Base-by-base conservation (phyloP, 1,140 invertebrate species). In the Belonocnema kinseyi region DNA sequence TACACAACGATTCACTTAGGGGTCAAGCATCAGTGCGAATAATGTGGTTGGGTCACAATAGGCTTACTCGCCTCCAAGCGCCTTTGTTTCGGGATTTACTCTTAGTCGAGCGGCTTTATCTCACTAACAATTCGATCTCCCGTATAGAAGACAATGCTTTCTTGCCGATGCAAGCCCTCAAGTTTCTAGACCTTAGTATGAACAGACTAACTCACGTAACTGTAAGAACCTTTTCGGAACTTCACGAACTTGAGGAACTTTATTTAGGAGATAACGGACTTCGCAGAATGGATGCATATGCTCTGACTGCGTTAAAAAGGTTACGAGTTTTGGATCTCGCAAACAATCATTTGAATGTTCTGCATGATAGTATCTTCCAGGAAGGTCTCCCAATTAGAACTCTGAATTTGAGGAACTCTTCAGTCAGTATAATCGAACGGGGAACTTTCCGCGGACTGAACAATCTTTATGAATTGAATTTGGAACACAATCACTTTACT, bases 31-130 rank as follows among this genome's bases (percentile, higher is more conserved):
- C 94, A 78, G 94, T 97, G 16, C 94, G 97, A 88, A 96, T 97
- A 77, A 95, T 97, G 93, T 97, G 96, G 96, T 90, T 98, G 16
- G 94, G 95, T 50, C 94, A 97, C 88, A 98, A 98, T 88, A 94
- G 95, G 84, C 89, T 97, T 61, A 94, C 93, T n/a, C 92, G 94
- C 75, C 90, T 97, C 21, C 94, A 95, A 73, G 92, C 93, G 10
- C 93, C 94, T 10, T 86, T 97, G 58, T 97, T 97, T 85, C 93
- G 93, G 71, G 96, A 97, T 90, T 92, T 97, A 16, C 86, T 94
- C 7, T 92, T 94, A 52, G 94, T 97, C 58, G 95, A 96, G 85
- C 92, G 96, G 72, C 91, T 97, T 4, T 97, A 97, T 90, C 89
- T 98, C 74, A 96, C 95, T 73, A 95, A 97, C 84, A 98, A 98